Conservation (phyloP, 2,113 vertebrate species). For the Strigops habroptila region DNA sequence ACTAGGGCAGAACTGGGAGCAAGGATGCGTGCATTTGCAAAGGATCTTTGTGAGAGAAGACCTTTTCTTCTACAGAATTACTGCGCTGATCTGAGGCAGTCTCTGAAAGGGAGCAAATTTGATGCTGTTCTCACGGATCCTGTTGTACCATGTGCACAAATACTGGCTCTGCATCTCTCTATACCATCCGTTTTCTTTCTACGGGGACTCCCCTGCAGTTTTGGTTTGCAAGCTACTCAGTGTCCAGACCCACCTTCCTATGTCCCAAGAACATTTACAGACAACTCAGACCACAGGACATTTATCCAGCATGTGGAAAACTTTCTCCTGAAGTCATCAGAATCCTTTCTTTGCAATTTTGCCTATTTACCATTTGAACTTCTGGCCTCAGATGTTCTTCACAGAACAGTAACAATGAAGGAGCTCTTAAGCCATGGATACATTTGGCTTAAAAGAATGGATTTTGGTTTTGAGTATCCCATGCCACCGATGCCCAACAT, state of each 20-base stretch:
- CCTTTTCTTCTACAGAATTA: conserved; percentile 62
- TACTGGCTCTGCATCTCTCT: conserved; percentile 74
- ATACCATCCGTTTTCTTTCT: conserved; percentile 78
- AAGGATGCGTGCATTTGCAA: not conserved
- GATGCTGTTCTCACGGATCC: conserved; percentile 79
- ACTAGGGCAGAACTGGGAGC: conserved; percentile 5
- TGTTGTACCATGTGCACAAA: conserved; percentile 78
- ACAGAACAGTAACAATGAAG: conserved; percentile 61
- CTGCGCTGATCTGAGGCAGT: conserved; percentile 56
- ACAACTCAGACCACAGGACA: conserved; percentile 67
- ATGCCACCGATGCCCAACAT: conserved; percentile 77
- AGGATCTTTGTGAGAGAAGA: not conserved
- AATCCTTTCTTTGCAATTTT: conserved; percentile 64
- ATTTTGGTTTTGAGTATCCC: conserved; percentile 79
- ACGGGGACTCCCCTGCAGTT: conserved; percentile 72
- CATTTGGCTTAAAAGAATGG: conserved; percentile 78
- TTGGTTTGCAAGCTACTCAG: conserved; percentile 68
- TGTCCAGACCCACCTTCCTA: conserved; percentile 78
- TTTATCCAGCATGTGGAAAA: conserved; percentile 80
- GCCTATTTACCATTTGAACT: conserved; percentile 66
- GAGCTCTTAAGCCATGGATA: conserved; percentile 71
- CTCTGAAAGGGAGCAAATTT: conserved; percentile 63
- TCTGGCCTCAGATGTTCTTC: conserved; percentile 69
- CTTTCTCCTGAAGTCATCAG: conserved; percentile 26
- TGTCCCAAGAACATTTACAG: conserved; percentile 53